Conservation (phyloP, 2,888 invertebrate genomes). For the Catocala sponsa region DNA sequence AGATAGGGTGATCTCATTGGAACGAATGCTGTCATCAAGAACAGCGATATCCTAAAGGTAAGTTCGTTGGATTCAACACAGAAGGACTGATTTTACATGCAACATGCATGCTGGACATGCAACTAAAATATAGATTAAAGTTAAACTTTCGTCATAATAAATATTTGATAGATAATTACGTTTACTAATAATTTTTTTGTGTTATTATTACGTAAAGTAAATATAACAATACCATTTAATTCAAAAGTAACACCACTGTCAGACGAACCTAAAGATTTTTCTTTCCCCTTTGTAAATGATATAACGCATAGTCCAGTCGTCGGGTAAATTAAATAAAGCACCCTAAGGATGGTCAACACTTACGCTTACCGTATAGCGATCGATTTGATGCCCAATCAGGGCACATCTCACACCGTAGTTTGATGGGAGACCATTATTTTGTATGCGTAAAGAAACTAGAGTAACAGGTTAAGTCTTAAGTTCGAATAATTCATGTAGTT, state of each 20-base stretch:
- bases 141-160: too few species aligned
- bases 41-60: too few species aligned
- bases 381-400: constrained; percentile 62
- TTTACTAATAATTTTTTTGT: too few species aligned
- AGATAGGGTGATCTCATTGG: not conserved
- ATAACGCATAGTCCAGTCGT: constrained; percentile 50
- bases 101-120: too few species aligned
- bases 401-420: constrained; percentile 53
- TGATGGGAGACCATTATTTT: constrained; percentile 2
- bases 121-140: too few species aligned
- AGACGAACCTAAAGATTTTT: constrained; percentile 6
- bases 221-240: not conserved
- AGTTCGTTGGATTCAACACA: too few species aligned
- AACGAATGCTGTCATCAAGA: too few species aligned
- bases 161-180: too few species aligned
- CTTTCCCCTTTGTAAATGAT: constrained; percentile 30
- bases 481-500: too few species aligned
- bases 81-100: too few species aligned
- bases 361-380: constrained; percentile 58
- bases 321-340: constrained; percentile 69
- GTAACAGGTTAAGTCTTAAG: too few species aligned
- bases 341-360: constrained; percentile 64
- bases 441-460: not conserved
- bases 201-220: too few species aligned
- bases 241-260: not conserved